These are phyloP conservation scores for Blastobasis lacticolella DNA, from an alignment of 2,888 invertebrate species.

Conservation along the genomic window DNA sequence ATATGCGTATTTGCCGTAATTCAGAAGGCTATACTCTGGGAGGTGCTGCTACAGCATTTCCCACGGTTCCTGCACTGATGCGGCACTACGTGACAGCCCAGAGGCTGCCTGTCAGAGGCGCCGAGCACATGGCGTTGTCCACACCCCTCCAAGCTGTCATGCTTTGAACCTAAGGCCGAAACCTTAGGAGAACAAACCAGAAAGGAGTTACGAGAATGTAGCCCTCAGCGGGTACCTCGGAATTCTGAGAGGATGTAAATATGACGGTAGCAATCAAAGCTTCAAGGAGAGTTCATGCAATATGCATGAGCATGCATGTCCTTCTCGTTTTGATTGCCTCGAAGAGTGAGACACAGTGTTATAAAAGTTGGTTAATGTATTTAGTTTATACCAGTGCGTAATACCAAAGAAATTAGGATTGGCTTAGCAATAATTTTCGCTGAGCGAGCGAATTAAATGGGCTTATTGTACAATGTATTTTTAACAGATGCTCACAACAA, in stretches of 20 bases:
- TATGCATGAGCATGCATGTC: constrained; percentile 11
- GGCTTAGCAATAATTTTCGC: constrained; percentile 30
- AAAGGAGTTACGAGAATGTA: constrained; percentile 6
- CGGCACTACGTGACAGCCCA: constrained; percentile 91
- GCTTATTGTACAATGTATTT: constrained; percentile 30
- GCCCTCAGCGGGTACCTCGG: constrained; percentile 7
- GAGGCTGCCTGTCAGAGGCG: constrained; percentile 94
- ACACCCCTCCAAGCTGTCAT: constrained; percentile 93
- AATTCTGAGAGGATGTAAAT: constrained; percentile 5
- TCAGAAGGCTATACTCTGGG: constrained; percentile 91
- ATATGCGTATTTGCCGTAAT: constrained; percentile 93
- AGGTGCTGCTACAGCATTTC: constrained; percentile 93
- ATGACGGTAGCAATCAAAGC: constrained; percentile 12
- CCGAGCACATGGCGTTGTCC: constrained; percentile 96
- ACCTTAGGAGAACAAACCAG: background rate
- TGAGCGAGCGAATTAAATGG: constrained; percentile 21
- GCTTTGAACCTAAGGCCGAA: constrained; percentile 54
- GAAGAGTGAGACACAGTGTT: constrained; percentile 27
- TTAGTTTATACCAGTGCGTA: constrained; percentile 44
- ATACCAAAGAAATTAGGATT: constrained; percentile 62
- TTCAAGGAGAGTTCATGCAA: constrained; percentile 18
- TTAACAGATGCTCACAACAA: constrained; percentile 29
- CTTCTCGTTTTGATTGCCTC: constrained; percentile 29
- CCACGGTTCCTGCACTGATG: constrained; percentile 95
- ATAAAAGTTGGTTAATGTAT: constrained; percentile 35